Conservation (phyloP, 2,888 invertebrate genomes). For the Pheosia tremula region DNA sequence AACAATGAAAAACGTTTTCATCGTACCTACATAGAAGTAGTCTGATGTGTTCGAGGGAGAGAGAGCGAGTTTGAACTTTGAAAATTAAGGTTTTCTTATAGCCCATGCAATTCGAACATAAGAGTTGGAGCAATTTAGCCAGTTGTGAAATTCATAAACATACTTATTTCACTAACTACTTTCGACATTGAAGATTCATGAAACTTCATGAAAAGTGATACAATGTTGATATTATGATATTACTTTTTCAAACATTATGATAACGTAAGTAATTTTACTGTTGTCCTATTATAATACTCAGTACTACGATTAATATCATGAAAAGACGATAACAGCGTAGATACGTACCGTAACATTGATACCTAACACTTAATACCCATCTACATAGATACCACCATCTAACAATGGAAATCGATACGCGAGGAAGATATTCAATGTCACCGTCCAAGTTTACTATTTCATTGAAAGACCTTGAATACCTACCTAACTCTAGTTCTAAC, state of each 20-base stretch:
- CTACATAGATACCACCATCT: slow-evolving; percentile 27
- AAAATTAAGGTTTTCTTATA: background rate
- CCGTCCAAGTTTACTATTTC: slow-evolving; percentile 37
- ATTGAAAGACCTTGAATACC: slow-evolving; percentile 23
- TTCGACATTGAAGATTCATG: too few species aligned
- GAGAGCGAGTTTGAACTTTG: background rate
- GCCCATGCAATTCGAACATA: background rate
- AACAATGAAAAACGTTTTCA: background rate
- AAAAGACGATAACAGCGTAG: slow-evolving; percentile 23
- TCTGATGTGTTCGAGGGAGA: background rate
- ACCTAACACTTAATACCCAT: slow-evolving; percentile 11
- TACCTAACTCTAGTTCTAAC: too few species aligned
- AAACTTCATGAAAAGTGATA: too few species aligned
- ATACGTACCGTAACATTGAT: slow-evolving; percentile 20
- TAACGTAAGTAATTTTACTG: too few species aligned
- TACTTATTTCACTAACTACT: too few species aligned
- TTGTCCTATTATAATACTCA: background rate
- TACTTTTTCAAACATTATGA: too few species aligned
- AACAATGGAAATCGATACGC: slow-evolving; percentile 62
- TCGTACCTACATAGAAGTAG: background rate
- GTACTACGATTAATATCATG: background rate
- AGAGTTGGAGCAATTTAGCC: background rate
- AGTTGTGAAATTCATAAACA: too few species aligned
- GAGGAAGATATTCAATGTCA: slow-evolving; percentile 54
- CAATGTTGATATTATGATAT: too few species aligned